Conservation (phyloP, 2,888 invertebrate genomes). For the Cactoblastis cactorum region DNA sequence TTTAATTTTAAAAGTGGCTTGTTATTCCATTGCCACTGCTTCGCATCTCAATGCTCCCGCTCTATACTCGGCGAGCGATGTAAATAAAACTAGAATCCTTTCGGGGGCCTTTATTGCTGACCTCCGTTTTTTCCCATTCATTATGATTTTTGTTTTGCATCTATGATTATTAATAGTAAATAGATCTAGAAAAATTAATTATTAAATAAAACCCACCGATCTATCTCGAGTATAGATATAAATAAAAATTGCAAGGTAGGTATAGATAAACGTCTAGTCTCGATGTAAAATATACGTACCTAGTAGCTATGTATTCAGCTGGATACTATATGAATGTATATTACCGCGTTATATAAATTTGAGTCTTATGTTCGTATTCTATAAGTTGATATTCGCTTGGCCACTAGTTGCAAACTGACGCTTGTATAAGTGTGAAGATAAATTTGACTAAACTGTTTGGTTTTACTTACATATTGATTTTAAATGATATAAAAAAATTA, state of each 20-base stretch:
- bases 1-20: constrained; percentile 63
- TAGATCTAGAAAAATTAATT: not conserved
- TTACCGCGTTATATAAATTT: constrained; percentile 41
- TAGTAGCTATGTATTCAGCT: constrained; percentile 52
- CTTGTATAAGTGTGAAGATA: constrained; percentile 44
- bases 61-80: constrained; percentile 64
- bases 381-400: constrained; percentile 48
- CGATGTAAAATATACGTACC: constrained; percentile 42
- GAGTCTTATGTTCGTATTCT: constrained; percentile 31
- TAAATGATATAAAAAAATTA: too few species aligned
- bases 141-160: constrained; percentile 25
- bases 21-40: constrained; percentile 61
- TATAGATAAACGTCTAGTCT: constrained; percentile 28
- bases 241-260: constrained; percentile 10
- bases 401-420: constrained; percentile 35
- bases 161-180: not conserved
- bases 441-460: constrained; percentile 30
- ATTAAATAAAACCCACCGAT: not conserved
- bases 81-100: constrained; percentile 68
- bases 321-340: constrained; percentile 46
- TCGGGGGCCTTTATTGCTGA: constrained; percentile 63
- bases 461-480: not conserved
- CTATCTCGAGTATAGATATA: not conserved
- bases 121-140: constrained; percentile 46
- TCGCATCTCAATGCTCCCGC: constrained; percentile 57